Evolutionary conservation across 53 echinoderm and acorn worm genomes (phyloP), one percentile per base, ranked within the genome.

Genomic region (Stichopus horrens): DNA sequence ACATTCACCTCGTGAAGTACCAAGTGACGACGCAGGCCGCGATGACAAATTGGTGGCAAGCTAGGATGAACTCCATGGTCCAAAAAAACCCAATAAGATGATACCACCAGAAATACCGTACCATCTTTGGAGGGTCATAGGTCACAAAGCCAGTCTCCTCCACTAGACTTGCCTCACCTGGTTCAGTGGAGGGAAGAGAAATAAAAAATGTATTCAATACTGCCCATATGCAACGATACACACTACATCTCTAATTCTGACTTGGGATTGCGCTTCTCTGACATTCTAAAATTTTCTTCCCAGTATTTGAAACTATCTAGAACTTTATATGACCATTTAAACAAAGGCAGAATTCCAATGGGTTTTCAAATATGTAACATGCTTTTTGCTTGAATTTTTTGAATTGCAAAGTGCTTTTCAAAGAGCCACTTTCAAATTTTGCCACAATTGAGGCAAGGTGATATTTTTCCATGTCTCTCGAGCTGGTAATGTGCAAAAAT

Each of bases 91-190:
- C 99, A 6, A 99, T 93, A 58, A 93, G 89, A 74, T 99, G 99
- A 79, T 99, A 99, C 99, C 99, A 99, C 99, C 99, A 99, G 87
- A 99, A 94, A 90, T 99, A 94, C 7, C 93, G 88, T 5, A 96
- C 93, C 21, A 92, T 90, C 76, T 96, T 91, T 4, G 96, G 96
- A 0, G 94, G 92, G 71, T 99, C 93, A 86, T 94, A 99, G 88
- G 89, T 94, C 54, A 99, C 94, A 74, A 92, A 92, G 23, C 95
- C 95, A 5, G 94, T 90, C 0, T 83, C 89, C 9, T 93, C 88
- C 1, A 88, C 68, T 5, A 85, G 85, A 11, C 4, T 66, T 10
- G 85, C 85, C n/a, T 85, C 85, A 53, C 85, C 85, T 89, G 89
- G 19, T 58, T 7, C 58, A 20, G n/a, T 67, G 19, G 63, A 75